Base-by-base conservation (phyloP, 2,113 vertebrate species). In the Actenoides lindsayi region DNA sequence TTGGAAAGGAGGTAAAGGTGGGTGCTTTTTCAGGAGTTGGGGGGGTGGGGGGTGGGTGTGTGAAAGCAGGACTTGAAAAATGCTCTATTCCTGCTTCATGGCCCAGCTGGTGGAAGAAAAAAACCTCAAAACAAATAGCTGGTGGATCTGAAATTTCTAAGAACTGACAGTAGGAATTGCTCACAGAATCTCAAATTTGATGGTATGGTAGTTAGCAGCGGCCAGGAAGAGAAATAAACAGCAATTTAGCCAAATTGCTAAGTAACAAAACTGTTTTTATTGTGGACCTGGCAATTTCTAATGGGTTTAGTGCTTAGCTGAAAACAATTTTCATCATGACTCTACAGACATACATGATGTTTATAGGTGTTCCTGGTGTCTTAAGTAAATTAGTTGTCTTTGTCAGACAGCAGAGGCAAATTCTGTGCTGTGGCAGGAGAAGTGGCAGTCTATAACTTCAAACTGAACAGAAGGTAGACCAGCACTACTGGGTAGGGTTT, bases 31-130 rank as follows among this genome's bases (percentile, higher is more conserved):
- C 23, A 23, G 37, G n/a, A 80, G 60, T 11, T 8, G 9, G 7
- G 3, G 5, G 51, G 9, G 9, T 11, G 9, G 9, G 7, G 3
- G 5, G 51, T 8, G 9, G 7, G 3, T 4, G 51, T 70, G 35
- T 46, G 25, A 67, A 89, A 51, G 54, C 0, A 0, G n/a, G 8
- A 57, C 24, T 48, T 57, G 35, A 42, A 42, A 90, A 62, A 14
- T 56, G 11, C 28, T 87, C 7, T 84, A 1, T 60, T 44, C 12
- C 67, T 94, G 23, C 27, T 65, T 15, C 18, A 18, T 53, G 33
- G 12, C 25, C 11, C 17, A 81, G 44, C 25, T 74, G 18, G 5
- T 81, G 70, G 54, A 63, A 89, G 30, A 14, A 35, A 37, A 59
- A 60, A n/a, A 54, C 62, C 5, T 0, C 8, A 16, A 25, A 51